phyloP scores from a whole-genome alignment of 2,888 invertebrate species.

The Chloroclysta siterata region DNA sequence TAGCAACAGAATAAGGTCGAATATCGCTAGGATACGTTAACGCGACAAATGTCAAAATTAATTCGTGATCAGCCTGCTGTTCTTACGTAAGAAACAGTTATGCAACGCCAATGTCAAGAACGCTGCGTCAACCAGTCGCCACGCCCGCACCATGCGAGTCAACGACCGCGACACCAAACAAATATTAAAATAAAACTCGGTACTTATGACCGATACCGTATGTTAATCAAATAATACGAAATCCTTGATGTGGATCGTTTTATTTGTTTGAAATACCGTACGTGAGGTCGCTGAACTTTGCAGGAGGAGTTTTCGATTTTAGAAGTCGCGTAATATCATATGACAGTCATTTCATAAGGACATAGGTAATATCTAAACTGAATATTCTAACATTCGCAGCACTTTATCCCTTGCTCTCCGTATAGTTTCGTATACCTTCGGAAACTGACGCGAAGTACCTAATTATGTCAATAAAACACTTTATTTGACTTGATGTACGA shows the following conservation, averaged over 20 bases:
- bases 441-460: too few relatives aligned
- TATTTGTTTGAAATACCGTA: conserved; percentile 28
- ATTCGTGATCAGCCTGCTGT: conserved; percentile 15
- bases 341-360: too few relatives aligned
- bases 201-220: conserved; percentile 31
- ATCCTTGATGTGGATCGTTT: conserved; percentile 25
- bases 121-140: conserved; percentile 53
- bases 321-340: background rate
- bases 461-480: too few relatives aligned
- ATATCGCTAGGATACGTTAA: too few relatives aligned
- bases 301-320: background rate
- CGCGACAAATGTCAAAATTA: too few relatives aligned
- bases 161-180: conserved; percentile 66
- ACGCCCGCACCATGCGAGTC: conserved; percentile 50
- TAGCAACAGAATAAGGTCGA: too few relatives aligned
- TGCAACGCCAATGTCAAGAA: conserved; percentile 79
- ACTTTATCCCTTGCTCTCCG: background rate
- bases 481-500: too few relatives aligned
- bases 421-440: background rate
- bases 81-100: conserved; percentile 63
- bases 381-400: background rate
- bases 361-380: too few relatives aligned
- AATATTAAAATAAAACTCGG: conserved; percentile 43
- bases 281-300: conserved; percentile 25
- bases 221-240: conserved; percentile 29